Conservation (phyloP, 2,113 vertebrate genomes). For the Pluvianellus socialis region DNA sequence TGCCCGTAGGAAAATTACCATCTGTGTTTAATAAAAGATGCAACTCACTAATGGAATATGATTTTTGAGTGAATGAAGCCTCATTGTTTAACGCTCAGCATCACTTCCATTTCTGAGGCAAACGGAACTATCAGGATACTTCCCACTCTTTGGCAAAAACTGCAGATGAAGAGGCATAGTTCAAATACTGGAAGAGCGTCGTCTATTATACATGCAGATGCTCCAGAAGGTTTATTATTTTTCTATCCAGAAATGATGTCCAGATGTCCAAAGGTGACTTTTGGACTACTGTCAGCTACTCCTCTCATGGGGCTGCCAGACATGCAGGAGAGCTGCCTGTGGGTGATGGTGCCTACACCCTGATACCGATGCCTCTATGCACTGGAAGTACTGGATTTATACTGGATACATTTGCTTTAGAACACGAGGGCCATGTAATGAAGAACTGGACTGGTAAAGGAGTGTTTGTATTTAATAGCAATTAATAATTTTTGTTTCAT, state of each 20-base stretch:
- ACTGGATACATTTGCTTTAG: background rate
- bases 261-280: background rate
- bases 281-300: background rate
- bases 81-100: background rate
- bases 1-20: background rate
- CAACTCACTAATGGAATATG: background rate
- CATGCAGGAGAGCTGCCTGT: background rate
- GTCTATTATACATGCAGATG: background rate
- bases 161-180: background rate
- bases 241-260: background rate
- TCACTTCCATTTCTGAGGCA: background rate
- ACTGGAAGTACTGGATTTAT: background rate
- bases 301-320: background rate
- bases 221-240: background rate
- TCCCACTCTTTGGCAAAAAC: background rate
- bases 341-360: background rate
- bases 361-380: background rate
- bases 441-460: background rate
- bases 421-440: background rate
- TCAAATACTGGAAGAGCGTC: background rate
- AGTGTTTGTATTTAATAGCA: background rate
- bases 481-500: background rate
- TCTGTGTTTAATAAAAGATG: slow-evolving; percentile 3
- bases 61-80: background rate
- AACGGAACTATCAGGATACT: background rate